phyloP scores from a whole-genome alignment of 2,113 vertebrate species.

The Ammodytes dubius region DNA sequence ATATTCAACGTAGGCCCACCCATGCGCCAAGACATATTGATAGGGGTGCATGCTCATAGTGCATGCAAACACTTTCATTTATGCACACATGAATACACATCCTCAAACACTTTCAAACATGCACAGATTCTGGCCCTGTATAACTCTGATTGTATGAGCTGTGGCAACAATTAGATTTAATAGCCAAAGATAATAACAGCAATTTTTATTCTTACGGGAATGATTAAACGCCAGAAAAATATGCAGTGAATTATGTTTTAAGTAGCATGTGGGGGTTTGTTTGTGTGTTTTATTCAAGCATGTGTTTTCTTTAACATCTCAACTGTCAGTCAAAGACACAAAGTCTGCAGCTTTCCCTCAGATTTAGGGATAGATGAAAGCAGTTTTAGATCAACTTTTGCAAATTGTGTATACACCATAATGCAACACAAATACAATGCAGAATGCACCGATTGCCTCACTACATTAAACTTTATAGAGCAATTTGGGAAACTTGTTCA shows the following conservation, averaged over 20 bases:
- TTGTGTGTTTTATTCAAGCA: constrained; percentile 54
- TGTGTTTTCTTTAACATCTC: constrained; percentile 65
- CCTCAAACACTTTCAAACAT: constrained; percentile 36
- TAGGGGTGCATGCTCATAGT: not conserved
- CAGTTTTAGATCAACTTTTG: constrained; percentile 12
- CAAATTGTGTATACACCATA: constrained; percentile 33
- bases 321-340: constrained; percentile 48
- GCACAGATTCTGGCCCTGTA: constrained; percentile 33
- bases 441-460: not conserved
- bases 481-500: constrained; percentile 12
- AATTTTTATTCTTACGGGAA: constrained; percentile 67
- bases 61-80: not conserved
- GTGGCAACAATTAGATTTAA: constrained; percentile 77
- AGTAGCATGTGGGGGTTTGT: constrained; percentile 58
- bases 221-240: constrained; percentile 68
- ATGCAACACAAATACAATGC: not conserved
- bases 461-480: constrained; percentile 35
- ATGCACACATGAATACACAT: constrained; percentile 8
- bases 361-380: constrained; percentile 43
- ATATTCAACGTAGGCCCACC: not conserved
- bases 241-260: constrained; percentile 63
- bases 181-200: constrained; percentile 68
- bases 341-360: constrained; percentile 12
- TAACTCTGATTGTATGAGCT: constrained; percentile 59
- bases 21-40: not conserved